A percentile compares a stretch with the other conserved stretches of the same genome.
phyloP scores from a whole-genome alignment of 1,140 invertebrate species.

The Caenorhabditis elegans region DNA sequence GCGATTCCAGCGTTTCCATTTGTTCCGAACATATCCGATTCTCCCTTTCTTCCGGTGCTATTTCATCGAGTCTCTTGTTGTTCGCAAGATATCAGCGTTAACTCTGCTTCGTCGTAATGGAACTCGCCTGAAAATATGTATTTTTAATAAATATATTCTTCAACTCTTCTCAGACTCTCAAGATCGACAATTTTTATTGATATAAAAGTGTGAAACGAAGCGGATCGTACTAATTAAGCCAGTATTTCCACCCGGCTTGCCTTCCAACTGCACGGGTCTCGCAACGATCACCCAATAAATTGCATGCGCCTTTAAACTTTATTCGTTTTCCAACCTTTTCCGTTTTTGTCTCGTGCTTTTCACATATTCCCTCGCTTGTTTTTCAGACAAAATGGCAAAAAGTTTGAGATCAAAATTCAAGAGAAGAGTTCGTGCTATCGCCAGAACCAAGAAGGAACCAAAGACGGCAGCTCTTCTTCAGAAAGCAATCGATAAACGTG shows the following conservation, averaged over 20 bases:
- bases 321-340: neutral
- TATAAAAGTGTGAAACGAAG: neutral
- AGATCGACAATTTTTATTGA: too few relatives aligned
- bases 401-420: constrained; percentile 46
- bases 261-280: constrained; percentile 23
- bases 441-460: constrained; percentile 34
- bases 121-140: neutral
- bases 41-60: neutral
- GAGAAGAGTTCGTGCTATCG: constrained; percentile 38
- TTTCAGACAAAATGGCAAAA: constrained; percentile 44
- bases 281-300: neutral
- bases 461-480: constrained; percentile 18
- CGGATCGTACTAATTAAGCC: constrained; percentile 11
- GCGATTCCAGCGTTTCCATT: neutral
- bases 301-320: constrained; percentile 2
- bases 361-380: neutral
- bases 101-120: neutral
- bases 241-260: constrained; percentile 25
- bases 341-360: neutral
- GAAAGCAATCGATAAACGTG: constrained; percentile 17
- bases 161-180: too few relatives aligned
- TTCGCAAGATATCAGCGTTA: neutral
- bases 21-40: neutral
- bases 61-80: neutral
- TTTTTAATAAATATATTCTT: too few relatives aligned